Conservation (phyloP, 2,113 vertebrate genomes). For the Peromyscus californicus region DNA sequence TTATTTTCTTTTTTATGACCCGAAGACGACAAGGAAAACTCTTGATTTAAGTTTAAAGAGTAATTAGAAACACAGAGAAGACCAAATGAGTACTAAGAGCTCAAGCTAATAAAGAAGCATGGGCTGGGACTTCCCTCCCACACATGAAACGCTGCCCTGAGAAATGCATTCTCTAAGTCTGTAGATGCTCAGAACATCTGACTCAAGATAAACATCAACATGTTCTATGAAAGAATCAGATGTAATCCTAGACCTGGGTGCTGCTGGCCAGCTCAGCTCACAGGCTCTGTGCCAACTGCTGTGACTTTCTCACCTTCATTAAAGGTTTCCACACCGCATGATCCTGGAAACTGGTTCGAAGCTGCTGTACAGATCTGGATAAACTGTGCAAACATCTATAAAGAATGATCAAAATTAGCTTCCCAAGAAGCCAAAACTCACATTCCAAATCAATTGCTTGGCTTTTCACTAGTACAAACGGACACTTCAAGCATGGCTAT, state of each 20-base stretch:
- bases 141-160: background rate
- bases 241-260: background rate
- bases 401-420: slow-evolving; percentile 79
- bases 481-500: slow-evolving; percentile 48
- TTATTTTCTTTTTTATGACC: slow-evolving; percentile 22
- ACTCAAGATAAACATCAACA: background rate
- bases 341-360: slow-evolving; percentile 99
- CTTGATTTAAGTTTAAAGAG: background rate
- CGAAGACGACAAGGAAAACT: slow-evolving; percentile 47
- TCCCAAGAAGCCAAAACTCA: slow-evolving; percentile 23
- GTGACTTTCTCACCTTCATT: slow-evolving; percentile 94
- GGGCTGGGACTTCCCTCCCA: background rate
- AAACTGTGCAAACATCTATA: slow-evolving; percentile 99
- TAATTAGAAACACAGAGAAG: background rate
- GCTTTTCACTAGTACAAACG: slow-evolving; percentile 45
- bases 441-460: slow-evolving; percentile 53
- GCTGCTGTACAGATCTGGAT: slow-evolving; percentile 98
- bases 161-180: background rate
- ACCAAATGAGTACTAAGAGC: background rate
- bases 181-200: background rate
- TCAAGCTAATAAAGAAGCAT: slow-evolving; percentile 31
- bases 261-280: background rate
- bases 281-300: background rate
- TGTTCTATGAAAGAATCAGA: background rate
- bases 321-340: slow-evolving; percentile 99